These are phyloP conservation scores for Drosophila arawakana DNA, from an alignment of 1,140 invertebrate genomes.

Conservation along the genomic window DNA sequence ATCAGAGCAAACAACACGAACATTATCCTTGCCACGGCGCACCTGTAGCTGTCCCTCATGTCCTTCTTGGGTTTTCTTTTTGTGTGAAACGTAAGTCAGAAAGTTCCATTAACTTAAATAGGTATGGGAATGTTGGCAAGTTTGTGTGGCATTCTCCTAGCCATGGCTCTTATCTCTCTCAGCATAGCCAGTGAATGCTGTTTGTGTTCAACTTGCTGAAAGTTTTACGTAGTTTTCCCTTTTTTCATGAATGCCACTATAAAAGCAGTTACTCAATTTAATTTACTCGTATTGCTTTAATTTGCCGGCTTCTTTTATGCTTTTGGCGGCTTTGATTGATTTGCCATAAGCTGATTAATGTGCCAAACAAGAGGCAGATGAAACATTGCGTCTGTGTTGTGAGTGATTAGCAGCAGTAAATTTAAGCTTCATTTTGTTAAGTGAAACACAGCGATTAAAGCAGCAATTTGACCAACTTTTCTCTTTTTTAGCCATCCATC, in stretches of 20 bases:
- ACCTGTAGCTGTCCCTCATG: conserved; percentile 43
- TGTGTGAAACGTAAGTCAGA: conserved; percentile 6
- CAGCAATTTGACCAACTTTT: conserved; percentile 32
- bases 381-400: conserved; percentile 20
- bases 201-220: conserved; percentile 9
- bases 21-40: conserved; percentile 19
- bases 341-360: conserved; percentile 61
- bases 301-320: background rate
- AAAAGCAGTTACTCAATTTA: conserved; percentile 22
- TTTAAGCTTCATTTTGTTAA: conserved; percentile 22
- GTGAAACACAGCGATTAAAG: conserved; percentile 28
- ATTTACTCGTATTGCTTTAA: conserved; percentile 24
- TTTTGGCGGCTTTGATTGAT: conserved; percentile 61
- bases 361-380: conserved; percentile 8
- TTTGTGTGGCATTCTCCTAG: conserved; percentile 3
- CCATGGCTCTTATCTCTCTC: conserved; percentile 24
- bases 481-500: conserved; percentile 43
- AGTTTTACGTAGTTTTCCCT: conserved; percentile 17
- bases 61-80: too few species aligned
- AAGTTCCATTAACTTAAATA: conserved; percentile 28
- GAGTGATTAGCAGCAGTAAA: conserved; percentile 55
- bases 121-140: conserved; percentile 12
- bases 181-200: background rate
- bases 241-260: background rate
- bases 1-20: conserved; percentile 8